Evolutionary conservation across 2,113 vertebrate species (phyloP), one percentile per base, ranked within the genome.

Genomic region (Marmota flaviventris): DNA sequence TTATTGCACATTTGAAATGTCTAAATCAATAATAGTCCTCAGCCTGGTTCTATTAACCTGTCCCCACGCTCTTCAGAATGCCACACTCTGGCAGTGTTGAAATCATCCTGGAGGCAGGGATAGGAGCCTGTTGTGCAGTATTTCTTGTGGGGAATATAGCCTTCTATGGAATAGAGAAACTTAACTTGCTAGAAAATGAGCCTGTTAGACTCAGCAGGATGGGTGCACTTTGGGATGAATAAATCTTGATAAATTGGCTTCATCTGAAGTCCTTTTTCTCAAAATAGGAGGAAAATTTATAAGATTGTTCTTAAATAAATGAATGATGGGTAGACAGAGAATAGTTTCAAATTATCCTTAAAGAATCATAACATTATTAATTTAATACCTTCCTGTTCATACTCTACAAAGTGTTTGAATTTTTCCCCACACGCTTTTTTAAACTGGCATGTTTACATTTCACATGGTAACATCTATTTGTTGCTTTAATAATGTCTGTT

Each of bases 201-300:
- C 56, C 58, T 61, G 24, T 56, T 58, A 45, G 20, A 89, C n/a
- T 89, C 77, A 90, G 61, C 37, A 88, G 39, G 16, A 75, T 27
- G 7, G 24, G 37, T 24, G 12, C 3, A 93, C 18, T 88, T 93
- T 17, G 34, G 42, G 73, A 93, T 56, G 95, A 95, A 92, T 95
- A 77, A 94, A 82, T 93, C n/a, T 65, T 95, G 39, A 75, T 72
- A 96, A 87, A 85, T 45, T 88, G 14, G 29, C 27, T 85, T 63
- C 17, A 13, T 92, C 32, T 96, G 81, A 86, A 89, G n/a, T 85
- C 22, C 42, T 94, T 12, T 69, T 87, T 92, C 72, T 88, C 63
- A 86, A 81, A 73, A 22, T 37, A n/a, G 79, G 39, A 85, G 82
- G 18, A 96, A 82, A 84, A 85, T 72, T 63, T 86, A 73, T 48